Percentiles rank a stretch among this genome's conserved stretches.
These are phyloP conservation scores for Ricordea florida DNA, from an alignment of 92 coral and sea anemone genomes.

Conservation along the genomic window DNA sequence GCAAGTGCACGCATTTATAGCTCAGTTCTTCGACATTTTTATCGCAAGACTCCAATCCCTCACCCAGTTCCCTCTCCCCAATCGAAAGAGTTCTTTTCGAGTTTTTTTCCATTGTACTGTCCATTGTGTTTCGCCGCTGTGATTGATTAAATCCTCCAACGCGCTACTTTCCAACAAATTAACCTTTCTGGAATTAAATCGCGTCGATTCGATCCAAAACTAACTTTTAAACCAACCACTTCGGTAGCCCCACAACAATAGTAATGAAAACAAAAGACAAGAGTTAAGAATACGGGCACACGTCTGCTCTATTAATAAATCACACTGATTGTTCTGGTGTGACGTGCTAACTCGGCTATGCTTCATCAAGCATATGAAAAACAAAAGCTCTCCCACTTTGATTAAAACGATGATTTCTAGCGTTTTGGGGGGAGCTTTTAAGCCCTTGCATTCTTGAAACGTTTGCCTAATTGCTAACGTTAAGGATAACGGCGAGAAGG, in stretches of 20 bases:
- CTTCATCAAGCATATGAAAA: constrained; percentile 31
- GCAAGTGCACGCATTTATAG: constrained; percentile 18
- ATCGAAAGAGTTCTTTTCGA: constrained; percentile 7
- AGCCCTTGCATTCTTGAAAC: too few relatives aligned
- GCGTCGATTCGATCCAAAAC: background rate
- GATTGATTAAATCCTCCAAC: too few relatives aligned
- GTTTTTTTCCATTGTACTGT: background rate
- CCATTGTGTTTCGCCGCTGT: too few relatives aligned
- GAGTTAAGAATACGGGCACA: constrained; percentile 31
- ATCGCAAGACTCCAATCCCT: constrained; percentile 79
- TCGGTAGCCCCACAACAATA: background rate
- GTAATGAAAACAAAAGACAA: constrained; percentile 21
- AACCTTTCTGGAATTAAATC: background rate
- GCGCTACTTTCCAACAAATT: background rate
- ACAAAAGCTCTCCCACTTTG: too few relatives aligned
- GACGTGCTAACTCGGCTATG: constrained; percentile 28
- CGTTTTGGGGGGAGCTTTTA: too few relatives aligned
- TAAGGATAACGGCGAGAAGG: too few relatives aligned
- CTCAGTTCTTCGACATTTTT: constrained; percentile 64
- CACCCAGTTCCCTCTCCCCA: constrained; percentile 81
- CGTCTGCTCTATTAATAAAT: constrained; percentile 41
- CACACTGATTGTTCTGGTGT: constrained; percentile 9
- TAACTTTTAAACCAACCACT: background rate
- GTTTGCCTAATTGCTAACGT: too few relatives aligned
- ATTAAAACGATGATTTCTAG: too few relatives aligned